Conservation (phyloP, 2,888 invertebrate genomes). For the Cantharis flavilabris region DNA sequence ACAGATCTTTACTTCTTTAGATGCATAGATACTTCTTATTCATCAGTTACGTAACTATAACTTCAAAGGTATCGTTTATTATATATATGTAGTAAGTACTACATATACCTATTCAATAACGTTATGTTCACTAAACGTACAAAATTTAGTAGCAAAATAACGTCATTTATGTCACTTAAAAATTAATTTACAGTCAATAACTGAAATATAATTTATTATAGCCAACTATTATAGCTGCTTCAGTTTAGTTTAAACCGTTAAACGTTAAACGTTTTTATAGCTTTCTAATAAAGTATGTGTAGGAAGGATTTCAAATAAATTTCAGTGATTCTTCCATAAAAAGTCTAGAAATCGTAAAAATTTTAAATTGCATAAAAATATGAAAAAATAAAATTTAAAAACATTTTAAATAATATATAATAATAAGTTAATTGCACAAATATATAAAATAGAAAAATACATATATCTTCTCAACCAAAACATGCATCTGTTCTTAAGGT, state of each 20-base stretch:
- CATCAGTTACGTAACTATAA: background rate
- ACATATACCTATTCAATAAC: background rate
- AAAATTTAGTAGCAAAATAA: background rate
- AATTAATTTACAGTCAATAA: conserved; percentile 3
- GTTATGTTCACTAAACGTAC: background rate
- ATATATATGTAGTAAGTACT: background rate
- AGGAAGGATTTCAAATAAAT: background rate
- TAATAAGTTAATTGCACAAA: too few species aligned
- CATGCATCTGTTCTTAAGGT: too few species aligned
- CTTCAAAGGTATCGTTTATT: too few species aligned
- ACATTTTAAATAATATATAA: too few species aligned
- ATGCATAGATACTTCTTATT: background rate
- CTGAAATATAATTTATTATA: conserved; percentile 1
- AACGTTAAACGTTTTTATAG: background rate
- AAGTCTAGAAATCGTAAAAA: background rate
- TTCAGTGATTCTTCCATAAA: background rate
- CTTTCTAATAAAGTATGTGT: background rate
- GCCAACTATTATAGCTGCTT: background rate
- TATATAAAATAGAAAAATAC: too few species aligned
- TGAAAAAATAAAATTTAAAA: background rate
- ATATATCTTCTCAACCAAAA: too few species aligned
- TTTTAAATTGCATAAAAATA: background rate
- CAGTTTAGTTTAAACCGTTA: background rate
- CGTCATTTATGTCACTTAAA: background rate
- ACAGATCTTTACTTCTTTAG: too few species aligned